Evolutionary conservation across 2,797 vertebrate species (phyloP).

Genomic region (Borostomias antarcticus): DNA sequence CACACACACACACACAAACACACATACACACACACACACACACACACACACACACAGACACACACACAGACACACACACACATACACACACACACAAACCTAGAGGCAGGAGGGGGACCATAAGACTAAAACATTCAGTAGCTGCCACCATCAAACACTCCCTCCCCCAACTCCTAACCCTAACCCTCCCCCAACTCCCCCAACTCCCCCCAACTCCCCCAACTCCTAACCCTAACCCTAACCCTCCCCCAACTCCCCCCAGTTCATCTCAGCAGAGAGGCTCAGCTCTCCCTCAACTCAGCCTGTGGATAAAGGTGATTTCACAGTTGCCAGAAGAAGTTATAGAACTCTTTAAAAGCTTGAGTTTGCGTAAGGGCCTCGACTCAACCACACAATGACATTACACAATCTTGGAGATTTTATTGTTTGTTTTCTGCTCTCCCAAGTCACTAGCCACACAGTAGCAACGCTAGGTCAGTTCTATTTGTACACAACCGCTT

Average conservation of each 20-base stretch:
- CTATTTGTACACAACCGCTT: background rate
- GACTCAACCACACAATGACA: background rate
- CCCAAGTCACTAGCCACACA: no score
- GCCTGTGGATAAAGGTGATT: background rate
- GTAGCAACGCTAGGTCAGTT: background rate
- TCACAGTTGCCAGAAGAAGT: background rate
- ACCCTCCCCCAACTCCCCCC: no score
- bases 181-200: no score
- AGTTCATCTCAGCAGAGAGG: background rate
- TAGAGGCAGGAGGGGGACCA: background rate
- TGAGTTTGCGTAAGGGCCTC: background rate
- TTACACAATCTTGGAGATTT: background rate
- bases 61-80: background rate
- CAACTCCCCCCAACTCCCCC: no score
- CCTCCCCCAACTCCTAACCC: no score
- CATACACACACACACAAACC: background rate
- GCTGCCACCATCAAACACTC: background rate
- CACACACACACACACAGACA: background rate
- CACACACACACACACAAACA: background rate
- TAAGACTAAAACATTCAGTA: background rate
- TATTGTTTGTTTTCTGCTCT: background rate
- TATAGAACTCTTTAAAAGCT: background rate
- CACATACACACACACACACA: background rate
- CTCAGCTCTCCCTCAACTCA: background rate
- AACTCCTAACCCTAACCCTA: no score